Evolutionary conservation across 2,888 invertebrate species (phyloP).

Genomic region (Steinernema carpocapsae): DNA sequence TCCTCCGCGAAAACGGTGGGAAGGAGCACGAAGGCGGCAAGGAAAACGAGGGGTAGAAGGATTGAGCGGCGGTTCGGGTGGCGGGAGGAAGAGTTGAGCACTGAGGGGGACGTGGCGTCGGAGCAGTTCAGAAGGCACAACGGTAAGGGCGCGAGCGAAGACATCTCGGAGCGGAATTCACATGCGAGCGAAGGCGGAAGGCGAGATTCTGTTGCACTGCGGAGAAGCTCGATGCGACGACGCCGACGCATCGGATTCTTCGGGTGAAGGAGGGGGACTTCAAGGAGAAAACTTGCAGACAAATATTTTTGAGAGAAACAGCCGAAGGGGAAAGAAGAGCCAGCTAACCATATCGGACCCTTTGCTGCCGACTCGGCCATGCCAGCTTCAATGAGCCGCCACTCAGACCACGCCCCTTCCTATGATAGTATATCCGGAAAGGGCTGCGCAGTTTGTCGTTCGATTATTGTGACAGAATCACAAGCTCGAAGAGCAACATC

Average conservation of each 20-base stretch:
- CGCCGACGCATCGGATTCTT: slow-evolving; percentile 15
- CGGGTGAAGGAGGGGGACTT: neutral
- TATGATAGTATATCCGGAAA: slow-evolving; percentile 31
- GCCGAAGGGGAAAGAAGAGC: neutral
- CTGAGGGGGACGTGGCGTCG: neutral
- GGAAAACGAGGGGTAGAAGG: neutral
- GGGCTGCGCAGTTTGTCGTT: neutral
- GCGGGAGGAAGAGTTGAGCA: neutral
- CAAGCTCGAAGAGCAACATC: too few relatives aligned
- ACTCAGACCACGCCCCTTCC: neutral
- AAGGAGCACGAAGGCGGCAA: too few relatives aligned
- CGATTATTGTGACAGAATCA: too few relatives aligned
- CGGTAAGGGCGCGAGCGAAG: neutral
- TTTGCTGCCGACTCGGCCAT: slow-evolving; percentile 19
- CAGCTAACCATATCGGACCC: slow-evolving; percentile 5
- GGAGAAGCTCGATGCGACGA: neutral
- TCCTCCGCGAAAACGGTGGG: slow-evolving; percentile 77
- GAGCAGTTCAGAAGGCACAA: slow-evolving; percentile 4
- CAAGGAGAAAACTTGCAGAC: neutral
- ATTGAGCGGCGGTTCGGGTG: neutral
- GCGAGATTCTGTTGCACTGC: neutral
- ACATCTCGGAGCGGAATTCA: neutral
- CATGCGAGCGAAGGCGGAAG: neutral
- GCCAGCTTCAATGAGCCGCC: neutral
- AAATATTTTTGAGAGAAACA: neutral